Evolutionary conservation across 53 echinoderm and acorn worm genomes (phyloP), one percentile per base, ranked within the genome.

Genomic region (Apostichopus leukothele): DNA sequence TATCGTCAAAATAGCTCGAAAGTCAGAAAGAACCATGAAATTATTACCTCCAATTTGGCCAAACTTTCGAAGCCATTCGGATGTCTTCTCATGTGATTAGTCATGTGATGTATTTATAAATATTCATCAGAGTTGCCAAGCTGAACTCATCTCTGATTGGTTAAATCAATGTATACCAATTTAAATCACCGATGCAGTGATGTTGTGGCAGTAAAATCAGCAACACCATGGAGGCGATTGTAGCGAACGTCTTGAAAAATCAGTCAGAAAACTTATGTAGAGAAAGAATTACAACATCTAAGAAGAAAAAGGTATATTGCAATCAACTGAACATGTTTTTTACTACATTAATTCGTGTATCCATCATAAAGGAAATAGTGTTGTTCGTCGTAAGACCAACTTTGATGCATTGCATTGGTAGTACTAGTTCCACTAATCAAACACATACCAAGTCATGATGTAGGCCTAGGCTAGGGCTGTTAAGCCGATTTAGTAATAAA

Each of bases 31-130:
- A 39, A 39, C 39, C 39, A 39, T 39, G 39, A 39, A 39, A 39
- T 39, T 39, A 39, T 7, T 51, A 77, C 77, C 77, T 77, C 77
- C 77, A 77, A 77, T 51, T 77, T 50, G 77, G 77, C 77, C 77
- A 77, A 51, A 50, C 77, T 77, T 77, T 77, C 77, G 77, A 77
- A 50, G 77, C 77, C 77, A 77, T 77, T 77, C 77, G 25, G 10
- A 51, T 25, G 76, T 77, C 16, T 16, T 16, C 50, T 5, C 77
- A 77, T 77, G 77, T 77, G 77, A 77, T 77, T 77, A 13, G 51
- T 77, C 77, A 77, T 50, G 51, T 77, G 77, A 51, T 27, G 22
- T 77, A 50, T 25, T 39, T 39, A 39, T 39, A 39, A 39, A 39
- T 39, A 39, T 39, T 39, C 39, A 39, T 39, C 39, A 39, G 39